Conservation (phyloP, 2,888 invertebrate species). For the Philaethria dido region DNA sequence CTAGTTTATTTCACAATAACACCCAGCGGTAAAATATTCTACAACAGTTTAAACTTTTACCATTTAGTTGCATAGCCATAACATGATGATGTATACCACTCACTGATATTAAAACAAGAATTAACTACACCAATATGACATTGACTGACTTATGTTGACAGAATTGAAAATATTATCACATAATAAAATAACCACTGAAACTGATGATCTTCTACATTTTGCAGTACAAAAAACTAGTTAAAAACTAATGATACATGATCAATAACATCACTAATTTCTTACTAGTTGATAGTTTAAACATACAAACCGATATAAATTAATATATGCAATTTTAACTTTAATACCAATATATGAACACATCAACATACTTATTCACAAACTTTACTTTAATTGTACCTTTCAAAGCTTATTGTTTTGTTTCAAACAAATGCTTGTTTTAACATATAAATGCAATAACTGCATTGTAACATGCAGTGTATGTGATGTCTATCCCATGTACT, state of each 20-base stretch:
- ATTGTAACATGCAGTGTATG: not conserved
- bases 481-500: conserved; percentile 89
- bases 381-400: not conserved
- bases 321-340: too few species aligned
- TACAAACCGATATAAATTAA: too few species aligned
- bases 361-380: not conserved
- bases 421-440: not conserved
- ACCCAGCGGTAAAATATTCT: conserved; percentile 9
- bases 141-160: too few species aligned
- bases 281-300: too few species aligned
- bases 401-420: not conserved
- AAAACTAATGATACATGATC: not conserved
- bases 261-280: too few species aligned
- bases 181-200: too few species aligned
- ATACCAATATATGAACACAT: not conserved
- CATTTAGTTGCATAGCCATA: conserved; percentile 15
- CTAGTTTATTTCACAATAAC: conserved; percentile 9
- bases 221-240: not conserved
- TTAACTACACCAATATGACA: not conserved
- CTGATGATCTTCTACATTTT: not conserved
- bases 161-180: not conserved
- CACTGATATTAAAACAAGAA: not conserved
- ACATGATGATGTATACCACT: not conserved
- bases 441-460: not conserved
- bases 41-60: conserved; percentile 12